Conservation (phyloP, 2,113 vertebrate genomes). For the Amblyopsis rosae region DNA sequence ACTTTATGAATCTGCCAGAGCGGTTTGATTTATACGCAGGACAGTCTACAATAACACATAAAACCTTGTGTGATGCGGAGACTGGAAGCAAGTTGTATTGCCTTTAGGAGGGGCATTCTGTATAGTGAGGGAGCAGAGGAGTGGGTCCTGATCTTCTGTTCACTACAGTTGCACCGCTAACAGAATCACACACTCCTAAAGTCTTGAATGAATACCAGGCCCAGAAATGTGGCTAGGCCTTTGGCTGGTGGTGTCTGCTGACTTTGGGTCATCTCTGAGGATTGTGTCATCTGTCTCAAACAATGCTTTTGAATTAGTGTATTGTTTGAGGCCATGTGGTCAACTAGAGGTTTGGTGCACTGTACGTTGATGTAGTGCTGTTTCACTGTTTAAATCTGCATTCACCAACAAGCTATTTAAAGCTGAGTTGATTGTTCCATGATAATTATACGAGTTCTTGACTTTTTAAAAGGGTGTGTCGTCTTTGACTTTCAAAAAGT, state of each 20-base stretch:
- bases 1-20: slow-evolving; percentile 52
- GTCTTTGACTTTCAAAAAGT: no score
- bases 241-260: slow-evolving; percentile 38
- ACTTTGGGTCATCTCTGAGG: slow-evolving; percentile 33
- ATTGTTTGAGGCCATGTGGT: slow-evolving; percentile 55
- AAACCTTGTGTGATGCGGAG: slow-evolving; percentile 43
- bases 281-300: slow-evolving; percentile 60
- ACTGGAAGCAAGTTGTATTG: slow-evolving; percentile 46
- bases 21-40: slow-evolving; percentile 58
- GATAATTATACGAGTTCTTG: not conserved
- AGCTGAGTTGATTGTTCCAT: not conserved
- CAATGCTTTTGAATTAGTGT: slow-evolving; percentile 55
- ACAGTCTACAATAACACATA: slow-evolving; percentile 67
- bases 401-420: not conserved
- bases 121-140: slow-evolving; percentile 37
- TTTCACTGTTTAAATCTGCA: slow-evolving; percentile 32
- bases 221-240: slow-evolving; percentile 31
- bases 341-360: slow-evolving; percentile 28
- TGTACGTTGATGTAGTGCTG: not conserved
- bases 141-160: slow-evolving; percentile 33
- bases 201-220: slow-evolving; percentile 33
- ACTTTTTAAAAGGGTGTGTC: not conserved
- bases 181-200: slow-evolving; percentile 44
- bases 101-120: slow-evolving; percentile 42
- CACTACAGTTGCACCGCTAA: slow-evolving; percentile 24